Percentiles rank a stretch among this genome's conserved stretches.
Evolutionary conservation across 2,888 invertebrate genomes (phyloP).

Genomic region (Theretra japonica): DNA sequence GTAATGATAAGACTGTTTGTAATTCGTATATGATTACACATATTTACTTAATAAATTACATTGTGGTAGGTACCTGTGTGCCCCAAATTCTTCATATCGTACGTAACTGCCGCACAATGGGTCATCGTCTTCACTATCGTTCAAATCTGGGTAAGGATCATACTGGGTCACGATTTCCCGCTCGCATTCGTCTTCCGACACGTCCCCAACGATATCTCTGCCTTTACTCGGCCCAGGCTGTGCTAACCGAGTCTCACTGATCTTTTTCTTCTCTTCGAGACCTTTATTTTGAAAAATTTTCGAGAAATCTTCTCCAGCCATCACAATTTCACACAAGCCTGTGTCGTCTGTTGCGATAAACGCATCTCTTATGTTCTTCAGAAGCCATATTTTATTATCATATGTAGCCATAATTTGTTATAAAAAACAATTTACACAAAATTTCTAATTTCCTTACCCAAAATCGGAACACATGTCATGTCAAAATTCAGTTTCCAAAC

Average conservation of each 20-base stretch:
- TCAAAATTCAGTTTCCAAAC: conserved; percentile 48
- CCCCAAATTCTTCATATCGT: conserved; percentile 87
- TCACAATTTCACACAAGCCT: conserved; percentile 96
- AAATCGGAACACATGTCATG: conserved; percentile 51
- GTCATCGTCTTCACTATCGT: conserved; percentile 92
- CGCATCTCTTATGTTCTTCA: conserved; percentile 96
- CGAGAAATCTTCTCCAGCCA: conserved; percentile 93
- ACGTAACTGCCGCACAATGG: conserved; percentile 87
- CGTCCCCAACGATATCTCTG: conserved; percentile 65
- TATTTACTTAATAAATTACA: conserved; percentile 5
- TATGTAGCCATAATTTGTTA: conserved; percentile 92
- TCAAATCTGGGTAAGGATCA: conserved; percentile 90
- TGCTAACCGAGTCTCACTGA: conserved; percentile 61
- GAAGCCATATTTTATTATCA: conserved; percentile 96
- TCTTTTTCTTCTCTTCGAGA: conserved; percentile 71
- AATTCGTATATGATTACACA: neutral
- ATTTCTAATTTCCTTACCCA: conserved; percentile 41
- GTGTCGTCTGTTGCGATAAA: conserved; percentile 98
- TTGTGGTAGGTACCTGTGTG: conserved; percentile 70
- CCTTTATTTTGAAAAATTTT: conserved; percentile 79
- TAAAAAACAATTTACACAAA: conserved; percentile 34
- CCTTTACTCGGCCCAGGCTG: conserved; percentile 69
- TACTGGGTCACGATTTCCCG: conserved; percentile 80
- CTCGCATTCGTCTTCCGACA: conserved; percentile 70
- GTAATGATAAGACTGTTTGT: neutral